Conservation (phyloP, 2,797 vertebrate genomes). For the Fratercula arctica region DNA sequence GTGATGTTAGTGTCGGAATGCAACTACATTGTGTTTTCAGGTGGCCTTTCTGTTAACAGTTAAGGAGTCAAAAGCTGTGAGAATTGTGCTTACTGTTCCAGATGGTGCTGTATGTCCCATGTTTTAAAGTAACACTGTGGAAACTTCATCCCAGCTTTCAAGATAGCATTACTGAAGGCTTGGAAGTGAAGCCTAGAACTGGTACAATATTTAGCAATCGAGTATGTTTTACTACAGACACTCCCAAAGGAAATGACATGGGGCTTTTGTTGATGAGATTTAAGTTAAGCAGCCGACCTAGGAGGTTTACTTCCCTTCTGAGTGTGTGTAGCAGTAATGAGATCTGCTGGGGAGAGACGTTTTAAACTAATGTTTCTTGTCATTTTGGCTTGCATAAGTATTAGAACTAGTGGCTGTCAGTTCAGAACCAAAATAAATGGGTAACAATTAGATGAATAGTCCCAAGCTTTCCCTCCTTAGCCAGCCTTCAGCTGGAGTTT, state of each 20-base stretch:
- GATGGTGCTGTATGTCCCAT: not conserved
- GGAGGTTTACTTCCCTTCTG: not conserved
- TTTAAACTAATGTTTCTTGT: not conserved
- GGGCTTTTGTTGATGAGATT: not conserved
- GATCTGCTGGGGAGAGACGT: not conserved
- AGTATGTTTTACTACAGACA: accelerated
- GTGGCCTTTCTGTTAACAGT: not conserved
- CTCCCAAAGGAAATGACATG: not conserved
- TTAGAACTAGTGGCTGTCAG: not conserved
- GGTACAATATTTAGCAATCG: not conserved
- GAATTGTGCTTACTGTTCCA: not conserved
- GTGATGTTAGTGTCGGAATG: not conserved
- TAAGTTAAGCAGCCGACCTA: not conserved
- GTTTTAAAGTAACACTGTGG: not conserved
- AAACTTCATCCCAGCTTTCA: not conserved
- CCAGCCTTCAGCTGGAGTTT: not conserved
- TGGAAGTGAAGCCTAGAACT: not conserved
- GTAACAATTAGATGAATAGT: not conserved
- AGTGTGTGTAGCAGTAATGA: not conserved
- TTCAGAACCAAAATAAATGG: not conserved
- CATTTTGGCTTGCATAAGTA: not conserved
- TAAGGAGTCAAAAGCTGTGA: not conserved
- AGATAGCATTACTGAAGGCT: not conserved
- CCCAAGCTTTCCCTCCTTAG: not conserved
- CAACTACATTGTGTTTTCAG: not conserved